Evolutionary conservation across 2,888 invertebrate species (phyloP).

Genomic region (Heliothis peltigera): DNA sequence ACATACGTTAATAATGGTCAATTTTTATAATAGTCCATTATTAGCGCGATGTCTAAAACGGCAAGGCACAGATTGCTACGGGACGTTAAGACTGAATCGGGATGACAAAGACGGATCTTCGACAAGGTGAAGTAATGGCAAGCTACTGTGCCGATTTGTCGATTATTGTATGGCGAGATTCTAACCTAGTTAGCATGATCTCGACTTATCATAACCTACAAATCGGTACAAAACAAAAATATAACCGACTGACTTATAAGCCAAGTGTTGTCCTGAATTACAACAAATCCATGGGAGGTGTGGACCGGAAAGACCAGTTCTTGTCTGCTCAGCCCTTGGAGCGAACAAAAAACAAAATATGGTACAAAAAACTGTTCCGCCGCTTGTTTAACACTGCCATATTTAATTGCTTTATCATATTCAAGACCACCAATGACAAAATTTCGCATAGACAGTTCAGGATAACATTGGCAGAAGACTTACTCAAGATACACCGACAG

Average conservation of each 20-base stretch:
- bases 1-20: conserved; percentile 33
- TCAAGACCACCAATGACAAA: conserved; percentile 18
- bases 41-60: too few relatives aligned
- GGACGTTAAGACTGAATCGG: too few relatives aligned
- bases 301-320: conserved; percentile 11
- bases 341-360: conserved; percentile 3
- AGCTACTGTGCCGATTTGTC: conserved; percentile 49
- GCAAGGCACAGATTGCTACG: too few relatives aligned
- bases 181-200: conserved; percentile 54
- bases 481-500: conserved; percentile 23
- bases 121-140: conserved; percentile 52
- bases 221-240: conserved; percentile 24
- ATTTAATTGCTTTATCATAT: conserved; percentile 22
- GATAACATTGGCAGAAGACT: conserved; percentile 36
- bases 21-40: too few relatives aligned
- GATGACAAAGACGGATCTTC: conserved; percentile 53
- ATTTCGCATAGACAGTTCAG: conserved; percentile 43
- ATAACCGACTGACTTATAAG: conserved; percentile 24
- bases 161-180: conserved; percentile 51
- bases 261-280: conserved; percentile 31
- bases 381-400: background rate
- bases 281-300: conserved; percentile 8
- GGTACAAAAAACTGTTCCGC: conserved; percentile 1
- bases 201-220: conserved; percentile 47
- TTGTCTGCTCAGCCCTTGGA: conserved; percentile 10